phyloP scores from a whole-genome alignment of 2,888 invertebrate genomes.

The Ectemnius cavifrons region DNA sequence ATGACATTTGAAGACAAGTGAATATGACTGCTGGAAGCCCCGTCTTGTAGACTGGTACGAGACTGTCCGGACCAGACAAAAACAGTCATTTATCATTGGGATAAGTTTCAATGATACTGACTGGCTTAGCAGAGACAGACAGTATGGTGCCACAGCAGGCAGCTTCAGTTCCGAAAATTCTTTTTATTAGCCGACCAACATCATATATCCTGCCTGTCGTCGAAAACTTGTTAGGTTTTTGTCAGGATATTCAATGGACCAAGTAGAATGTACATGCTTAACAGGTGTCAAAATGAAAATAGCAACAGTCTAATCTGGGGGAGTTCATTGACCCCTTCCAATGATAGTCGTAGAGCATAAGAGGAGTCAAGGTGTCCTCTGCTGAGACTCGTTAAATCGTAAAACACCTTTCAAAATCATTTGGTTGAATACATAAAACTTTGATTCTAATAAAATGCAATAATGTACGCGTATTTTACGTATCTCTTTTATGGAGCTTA shows the following conservation, averaged over 20 bases:
- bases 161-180: neutral
- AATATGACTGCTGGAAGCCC: neutral
- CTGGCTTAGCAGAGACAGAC: slow-evolving; percentile 12
- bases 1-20: slow-evolving; percentile 15
- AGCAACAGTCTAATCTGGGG: slow-evolving; percentile 17
- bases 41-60: neutral
- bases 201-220: slow-evolving; percentile 24
- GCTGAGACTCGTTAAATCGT: neutral
- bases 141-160: slow-evolving; percentile 9
- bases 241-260: slow-evolving; percentile 3
- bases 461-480: neutral
- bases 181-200: slow-evolving; percentile 5
- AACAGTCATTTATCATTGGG: neutral
- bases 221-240: slow-evolving; percentile 19
- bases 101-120: slow-evolving; percentile 5
- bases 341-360: slow-evolving; percentile 5
- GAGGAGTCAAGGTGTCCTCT: slow-evolving; percentile 3
- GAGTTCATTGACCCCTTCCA: slow-evolving; percentile 38
- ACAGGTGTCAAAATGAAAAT: slow-evolving; percentile 14
- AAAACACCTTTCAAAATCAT: neutral
- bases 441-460: neutral
- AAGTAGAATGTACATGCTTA: neutral
- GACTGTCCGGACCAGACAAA: neutral
- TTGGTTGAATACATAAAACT: neutral
- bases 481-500: no score